These are phyloP conservation scores for Zootoca vivipara DNA, from an alignment of 2,113 vertebrate species.

Conservation along the genomic window DNA sequence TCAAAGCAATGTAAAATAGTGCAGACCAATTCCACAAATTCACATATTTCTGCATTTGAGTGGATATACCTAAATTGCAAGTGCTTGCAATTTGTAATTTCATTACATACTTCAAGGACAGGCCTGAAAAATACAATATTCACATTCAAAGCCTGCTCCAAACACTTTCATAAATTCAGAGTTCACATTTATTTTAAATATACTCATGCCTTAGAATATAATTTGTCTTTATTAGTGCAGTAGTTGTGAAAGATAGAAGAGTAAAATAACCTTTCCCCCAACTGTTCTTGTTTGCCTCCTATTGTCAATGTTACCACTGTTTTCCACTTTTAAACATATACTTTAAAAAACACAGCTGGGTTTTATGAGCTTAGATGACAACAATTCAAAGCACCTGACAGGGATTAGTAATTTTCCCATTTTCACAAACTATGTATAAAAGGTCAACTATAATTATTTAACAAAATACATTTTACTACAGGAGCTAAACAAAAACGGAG, in stretches of 20 bases:
- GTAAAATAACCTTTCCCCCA: background rate
- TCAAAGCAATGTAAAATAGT: background rate
- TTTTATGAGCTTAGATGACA: background rate
- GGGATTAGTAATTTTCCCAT: background rate
- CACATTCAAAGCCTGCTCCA: background rate
- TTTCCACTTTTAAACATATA: slow-evolving; percentile 1
- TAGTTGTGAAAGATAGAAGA: background rate
- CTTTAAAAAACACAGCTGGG: background rate
- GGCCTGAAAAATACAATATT: background rate
- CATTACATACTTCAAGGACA: slow-evolving; percentile 12
- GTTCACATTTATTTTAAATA: background rate
- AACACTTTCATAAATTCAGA: slow-evolving; percentile 2
- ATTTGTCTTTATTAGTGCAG: background rate
- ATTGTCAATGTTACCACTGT: background rate
- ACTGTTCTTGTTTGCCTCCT: background rate
- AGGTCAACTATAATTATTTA: slow-evolving; percentile 1
- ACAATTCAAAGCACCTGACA: background rate
- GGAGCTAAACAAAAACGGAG: background rate
- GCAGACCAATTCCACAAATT: background rate
- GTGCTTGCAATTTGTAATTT: slow-evolving; percentile 15
- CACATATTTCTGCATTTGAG: slow-evolving; percentile 20
- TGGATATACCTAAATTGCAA: background rate
- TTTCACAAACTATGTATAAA: slow-evolving; percentile 7
- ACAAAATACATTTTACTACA: background rate
- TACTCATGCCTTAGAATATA: slow-evolving; percentile 16